phyloP scores from a whole-genome alignment of 2,113 vertebrate genomes.

The Proteles cristata region DNA sequence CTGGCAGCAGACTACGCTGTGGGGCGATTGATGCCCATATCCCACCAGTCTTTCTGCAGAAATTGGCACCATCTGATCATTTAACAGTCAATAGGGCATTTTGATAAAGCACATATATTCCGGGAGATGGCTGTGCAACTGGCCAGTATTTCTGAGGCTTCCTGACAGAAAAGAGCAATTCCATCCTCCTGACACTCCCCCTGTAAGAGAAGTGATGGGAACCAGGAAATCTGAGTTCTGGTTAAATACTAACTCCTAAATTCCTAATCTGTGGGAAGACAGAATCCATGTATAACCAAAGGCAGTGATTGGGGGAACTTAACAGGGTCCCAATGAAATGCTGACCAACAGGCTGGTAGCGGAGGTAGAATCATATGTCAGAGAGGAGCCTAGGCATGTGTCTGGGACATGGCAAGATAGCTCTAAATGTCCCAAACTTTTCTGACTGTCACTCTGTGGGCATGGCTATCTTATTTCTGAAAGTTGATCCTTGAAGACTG shows the following conservation, averaged over 20 bases:
- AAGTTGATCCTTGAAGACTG: background rate
- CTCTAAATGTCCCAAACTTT: background rate
- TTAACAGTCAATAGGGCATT: background rate
- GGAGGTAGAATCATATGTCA: background rate
- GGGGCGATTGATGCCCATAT: background rate
- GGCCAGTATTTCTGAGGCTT: background rate
- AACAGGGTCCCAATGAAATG: background rate
- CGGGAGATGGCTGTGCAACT: background rate
- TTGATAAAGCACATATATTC: background rate
- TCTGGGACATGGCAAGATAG: background rate
- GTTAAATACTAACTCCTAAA: constrained; percentile 69
- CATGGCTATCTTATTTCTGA: background rate
- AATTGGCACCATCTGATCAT: background rate
- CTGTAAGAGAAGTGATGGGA: background rate
- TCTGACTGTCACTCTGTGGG: background rate
- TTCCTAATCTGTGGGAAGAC: constrained; percentile 45
- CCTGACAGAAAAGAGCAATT: background rate
- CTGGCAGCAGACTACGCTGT: background rate
- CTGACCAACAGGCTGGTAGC: background rate
- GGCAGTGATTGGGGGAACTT: background rate
- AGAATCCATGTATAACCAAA: constrained; percentile 44
- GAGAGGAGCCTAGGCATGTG: background rate
- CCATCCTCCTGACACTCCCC: background rate
- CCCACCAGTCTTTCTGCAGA: background rate
- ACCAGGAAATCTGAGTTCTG: constrained; percentile 21